Conservation (phyloP, 2,797 vertebrate species). For the Mormyrus hasselquistii region DNA sequence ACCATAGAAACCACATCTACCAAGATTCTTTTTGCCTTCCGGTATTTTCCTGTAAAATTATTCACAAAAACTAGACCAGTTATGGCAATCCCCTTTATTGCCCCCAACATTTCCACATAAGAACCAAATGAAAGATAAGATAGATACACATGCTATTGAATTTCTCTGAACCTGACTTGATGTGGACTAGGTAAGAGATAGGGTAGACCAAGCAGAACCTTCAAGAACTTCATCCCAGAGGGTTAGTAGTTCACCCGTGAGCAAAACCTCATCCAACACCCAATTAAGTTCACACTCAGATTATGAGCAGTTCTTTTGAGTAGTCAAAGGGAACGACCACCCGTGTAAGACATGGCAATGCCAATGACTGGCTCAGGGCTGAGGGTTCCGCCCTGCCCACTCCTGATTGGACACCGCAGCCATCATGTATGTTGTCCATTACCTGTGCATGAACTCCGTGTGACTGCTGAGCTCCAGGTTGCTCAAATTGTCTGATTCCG, state of each 20-base stretch:
- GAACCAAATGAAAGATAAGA: not conserved
- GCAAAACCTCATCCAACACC: not conserved
- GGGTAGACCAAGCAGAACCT: not conserved
- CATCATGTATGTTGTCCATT: not conserved
- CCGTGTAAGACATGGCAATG: not conserved
- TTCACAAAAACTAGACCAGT: not conserved
- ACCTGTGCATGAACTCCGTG: constrained; percentile 1
- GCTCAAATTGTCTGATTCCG: constrained; percentile 5
- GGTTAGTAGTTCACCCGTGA: constrained; percentile 10
- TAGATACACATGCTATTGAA: not conserved
- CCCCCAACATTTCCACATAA: not conserved
- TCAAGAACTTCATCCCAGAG: not conserved
- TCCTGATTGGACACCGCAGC: not conserved
- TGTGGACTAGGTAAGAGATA: not conserved
- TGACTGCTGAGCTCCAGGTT: constrained; percentile 4
- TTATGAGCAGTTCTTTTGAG: not conserved
- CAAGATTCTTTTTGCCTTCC: constrained; percentile 54
- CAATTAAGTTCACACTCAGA: not conserved
- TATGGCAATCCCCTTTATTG: not conserved
- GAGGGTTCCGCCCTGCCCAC: not conserved
- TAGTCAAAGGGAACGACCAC: not conserved
- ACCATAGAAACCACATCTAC: constrained; percentile 82
- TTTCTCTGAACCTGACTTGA: not conserved
- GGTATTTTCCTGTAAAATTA: constrained; percentile 69
- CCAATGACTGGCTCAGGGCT: not conserved